These are phyloP conservation scores for Aricia agestis DNA, from an alignment of 1,140 invertebrate genomes.

Conservation along the genomic window DNA sequence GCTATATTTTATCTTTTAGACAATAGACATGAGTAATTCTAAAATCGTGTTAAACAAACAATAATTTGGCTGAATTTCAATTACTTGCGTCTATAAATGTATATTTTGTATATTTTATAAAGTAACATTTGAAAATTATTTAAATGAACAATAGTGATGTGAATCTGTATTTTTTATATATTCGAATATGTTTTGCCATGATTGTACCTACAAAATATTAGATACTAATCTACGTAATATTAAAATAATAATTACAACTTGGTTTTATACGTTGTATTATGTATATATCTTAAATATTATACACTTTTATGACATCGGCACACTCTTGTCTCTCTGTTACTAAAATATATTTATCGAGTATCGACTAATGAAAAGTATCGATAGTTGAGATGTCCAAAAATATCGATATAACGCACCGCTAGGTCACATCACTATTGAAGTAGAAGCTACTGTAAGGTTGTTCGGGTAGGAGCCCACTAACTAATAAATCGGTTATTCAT, in stretches of 20 bases:
- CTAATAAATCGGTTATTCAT: slow-evolving; percentile 49
- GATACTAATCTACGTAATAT: background rate
- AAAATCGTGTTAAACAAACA: background rate
- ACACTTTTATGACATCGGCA: too few relatives aligned
- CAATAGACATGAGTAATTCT: slow-evolving; percentile 15
- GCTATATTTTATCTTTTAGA: slow-evolving; percentile 16
- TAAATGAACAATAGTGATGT: slow-evolving; percentile 22
- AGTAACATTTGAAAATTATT: slow-evolving; percentile 18
- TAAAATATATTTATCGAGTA: too few relatives aligned
- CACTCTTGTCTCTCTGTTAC: too few relatives aligned
- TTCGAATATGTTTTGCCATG: background rate
- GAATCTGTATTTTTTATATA: background rate
- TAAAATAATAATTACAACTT: too few relatives aligned
- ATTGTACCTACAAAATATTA: background rate
- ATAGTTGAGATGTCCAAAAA: too few relatives aligned
- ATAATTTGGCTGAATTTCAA: background rate
- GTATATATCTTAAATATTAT: too few relatives aligned
- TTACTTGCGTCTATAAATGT: slow-evolving; percentile 5
- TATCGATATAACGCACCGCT: slow-evolving; percentile 17
- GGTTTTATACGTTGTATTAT: too few relatives aligned
- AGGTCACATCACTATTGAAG: slow-evolving; percentile 23
- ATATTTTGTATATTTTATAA: slow-evolving; percentile 3
- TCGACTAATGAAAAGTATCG: too few relatives aligned
- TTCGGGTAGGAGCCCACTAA: slow-evolving; percentile 23
- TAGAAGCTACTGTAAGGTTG: slow-evolving; percentile 1